A percentile compares a stretch with the other conserved stretches of the same genome.
Conservation (phyloP, 1,140 invertebrate species). For the Pteromalus puparum region DNA sequence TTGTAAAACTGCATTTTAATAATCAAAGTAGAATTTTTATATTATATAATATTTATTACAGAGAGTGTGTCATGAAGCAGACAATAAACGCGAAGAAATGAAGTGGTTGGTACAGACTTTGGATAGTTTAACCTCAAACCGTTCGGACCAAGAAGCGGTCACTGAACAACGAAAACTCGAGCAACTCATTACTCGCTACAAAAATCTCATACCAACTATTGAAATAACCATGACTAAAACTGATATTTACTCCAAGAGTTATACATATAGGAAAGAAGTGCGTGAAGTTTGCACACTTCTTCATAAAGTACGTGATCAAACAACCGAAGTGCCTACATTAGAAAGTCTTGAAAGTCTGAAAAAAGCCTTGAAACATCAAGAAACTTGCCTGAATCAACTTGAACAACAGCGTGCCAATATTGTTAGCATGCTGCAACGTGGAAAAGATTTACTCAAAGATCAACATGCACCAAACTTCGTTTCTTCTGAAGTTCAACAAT, state of each 20-base stretch:
- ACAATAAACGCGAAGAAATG: constrained; percentile 92
- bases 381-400: constrained; percentile 86
- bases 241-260: constrained; percentile 93
- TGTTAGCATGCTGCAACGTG: constrained; percentile 92
- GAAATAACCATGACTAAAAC: constrained; percentile 95
- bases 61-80: constrained; percentile 92
- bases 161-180: constrained; percentile 89
- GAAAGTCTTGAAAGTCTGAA: constrained; percentile 86
- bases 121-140: constrained; percentile 89
- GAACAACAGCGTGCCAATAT: constrained; percentile 91
- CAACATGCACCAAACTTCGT: constrained; percentile 91
- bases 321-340: constrained; percentile 78
- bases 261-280: constrained; percentile 92
- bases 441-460: constrained; percentile 91
- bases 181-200: constrained; percentile 89
- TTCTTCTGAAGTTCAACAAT: constrained; percentile 85
- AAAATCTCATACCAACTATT: constrained; percentile 92
- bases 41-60: constrained; percentile 64
- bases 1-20: neutral
- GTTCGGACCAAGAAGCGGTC: constrained; percentile 85
- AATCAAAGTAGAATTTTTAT: neutral
- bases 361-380: constrained; percentile 85
- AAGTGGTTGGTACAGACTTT: constrained; percentile 95
- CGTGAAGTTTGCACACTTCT: constrained; percentile 87
- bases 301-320: constrained; percentile 84